Base-by-base conservation (phyloP, 2,113 vertebrate genomes). In the Malaclemys terrapin region DNA sequence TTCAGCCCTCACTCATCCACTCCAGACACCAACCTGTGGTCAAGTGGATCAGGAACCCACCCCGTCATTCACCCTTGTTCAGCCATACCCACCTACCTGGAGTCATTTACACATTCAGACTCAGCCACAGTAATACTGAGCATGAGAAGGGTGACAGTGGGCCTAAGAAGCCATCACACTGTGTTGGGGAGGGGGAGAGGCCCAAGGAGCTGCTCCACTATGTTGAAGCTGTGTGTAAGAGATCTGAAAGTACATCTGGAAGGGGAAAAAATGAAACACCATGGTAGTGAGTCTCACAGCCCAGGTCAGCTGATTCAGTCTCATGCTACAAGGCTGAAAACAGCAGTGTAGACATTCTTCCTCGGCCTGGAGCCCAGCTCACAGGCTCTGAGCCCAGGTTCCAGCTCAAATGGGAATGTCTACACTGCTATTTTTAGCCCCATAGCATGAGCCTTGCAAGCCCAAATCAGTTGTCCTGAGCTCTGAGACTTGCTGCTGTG, bases 51-150 rank as follows among this genome's bases (percentile, higher is more conserved):
- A 38, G 35, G 65, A 69, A 81, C 82, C 14, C 12, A 24, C 56
- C 35, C n/a, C 3, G 10, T 62, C 80, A 78, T 83, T 65, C 2
- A 24, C 35, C 57, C 12, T 76, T 20, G 13, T 87, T 96, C 25
- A 80, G 47, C 27, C 2, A 11, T 45, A 79, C 47, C 75, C 35
- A 50, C 4, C 0, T 0, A 12, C 3, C 80, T 14, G 38, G 83
- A 72, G 29, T 29, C 45, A n/a, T 94, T 82, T 90, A 38, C 13
- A 62, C 3, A 25, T 90, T 53, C 78, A 47, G 22, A 89, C 80
- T 88, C 2, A 38, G 85, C 19, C 81, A 20, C 38, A 76, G 38
- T 92, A 80, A 2, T 69, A 7, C 17, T 45, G 10, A 80, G 17
- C 62, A 17, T 84, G 27, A 45, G 45, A 89, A 82, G 22, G 24